These are phyloP conservation scores for Ceraclea dissimilis DNA, from an alignment of 2,888 invertebrate species.

Conservation along the genomic window DNA sequence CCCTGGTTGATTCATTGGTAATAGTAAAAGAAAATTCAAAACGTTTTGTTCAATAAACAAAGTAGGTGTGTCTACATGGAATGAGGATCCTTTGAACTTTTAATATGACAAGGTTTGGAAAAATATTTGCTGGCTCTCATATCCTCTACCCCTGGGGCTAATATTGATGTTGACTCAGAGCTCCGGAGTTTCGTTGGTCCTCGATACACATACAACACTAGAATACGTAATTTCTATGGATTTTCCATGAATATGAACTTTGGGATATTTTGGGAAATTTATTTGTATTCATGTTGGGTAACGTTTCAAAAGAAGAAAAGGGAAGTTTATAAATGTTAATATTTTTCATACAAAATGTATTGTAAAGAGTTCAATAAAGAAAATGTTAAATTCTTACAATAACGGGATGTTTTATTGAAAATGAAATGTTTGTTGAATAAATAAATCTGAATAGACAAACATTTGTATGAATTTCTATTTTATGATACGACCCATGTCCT, in stretches of 20 bases:
- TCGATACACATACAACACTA: background rate
- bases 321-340: background rate
- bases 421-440: too few relatives aligned
- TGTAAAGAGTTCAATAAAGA: background rate
- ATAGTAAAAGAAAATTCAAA: background rate
- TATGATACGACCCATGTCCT: too few relatives aligned
- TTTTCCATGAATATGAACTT: background rate
- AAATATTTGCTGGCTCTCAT: constrained; percentile 16
- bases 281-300: background rate
- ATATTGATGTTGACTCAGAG: constrained; percentile 6
- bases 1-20: background rate
- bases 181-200: background rate
- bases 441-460: too few relatives aligned
- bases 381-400: background rate
- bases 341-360: background rate
- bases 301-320: background rate
- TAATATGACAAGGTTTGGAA: constrained; percentile 15
- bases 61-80: background rate
- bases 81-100: constrained; percentile 5
- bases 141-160: constrained; percentile 7
- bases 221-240: constrained; percentile 4
- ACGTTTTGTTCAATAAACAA: constrained; percentile 3
- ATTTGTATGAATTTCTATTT: too few relatives aligned
- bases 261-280: background rate
- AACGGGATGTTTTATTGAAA: background rate